Base-by-base conservation (phyloP, 23 tunicate species). In the Ascidia mentula region DNA sequence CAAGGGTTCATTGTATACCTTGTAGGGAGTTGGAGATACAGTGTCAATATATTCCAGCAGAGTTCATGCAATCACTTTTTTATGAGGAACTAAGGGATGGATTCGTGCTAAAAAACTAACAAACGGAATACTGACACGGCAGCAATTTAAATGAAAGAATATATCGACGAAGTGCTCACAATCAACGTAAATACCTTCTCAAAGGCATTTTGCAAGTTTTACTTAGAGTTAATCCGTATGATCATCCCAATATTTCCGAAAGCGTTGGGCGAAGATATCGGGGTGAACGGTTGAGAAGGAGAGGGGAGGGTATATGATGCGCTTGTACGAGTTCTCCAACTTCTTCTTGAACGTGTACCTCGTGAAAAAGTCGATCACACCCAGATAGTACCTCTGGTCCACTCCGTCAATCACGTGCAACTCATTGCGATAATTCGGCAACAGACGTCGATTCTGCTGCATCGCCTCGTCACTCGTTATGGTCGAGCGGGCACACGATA, bases 211-310 rank as follows among this genome's bases (percentile, higher is more conserved):
- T n/a, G n/a, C n/a, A n/a, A n/a, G n/a, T n/a, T n/a, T n/a, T n/a
- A n/a, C n/a, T n/a, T n/a, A n/a, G n/a, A n/a, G 65, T 70, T 76
- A 84, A 2, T 40, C 60, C 0, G 90, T 86, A 45, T 86, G 84
- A 5, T 86, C 75, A 2, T 60, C 90, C 90, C 84, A 86, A 79
- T 76, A 86, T 73, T 73, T 76, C 7, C 78, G 73, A 84, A 93
- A 93, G 30, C 98, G 69, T 2, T 71, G 69, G 0, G 98, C 98
- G 60, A 78, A 93, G 15, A 76, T 73, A 26, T 84, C 84, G 17
- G 98, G 98, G 36, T 79, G 89, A 24, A 93, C 98, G 32, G 98
- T 88, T 20, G 98, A 93, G 38, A 83, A 88, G 26, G 89, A 85
- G 0, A 90, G 53, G 1, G 82, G 83, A n/a, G 92, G 92, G 72